phyloP scores from a whole-genome alignment of 2,113 vertebrate species.

The Sterrhoptilus dennistouni region DNA sequence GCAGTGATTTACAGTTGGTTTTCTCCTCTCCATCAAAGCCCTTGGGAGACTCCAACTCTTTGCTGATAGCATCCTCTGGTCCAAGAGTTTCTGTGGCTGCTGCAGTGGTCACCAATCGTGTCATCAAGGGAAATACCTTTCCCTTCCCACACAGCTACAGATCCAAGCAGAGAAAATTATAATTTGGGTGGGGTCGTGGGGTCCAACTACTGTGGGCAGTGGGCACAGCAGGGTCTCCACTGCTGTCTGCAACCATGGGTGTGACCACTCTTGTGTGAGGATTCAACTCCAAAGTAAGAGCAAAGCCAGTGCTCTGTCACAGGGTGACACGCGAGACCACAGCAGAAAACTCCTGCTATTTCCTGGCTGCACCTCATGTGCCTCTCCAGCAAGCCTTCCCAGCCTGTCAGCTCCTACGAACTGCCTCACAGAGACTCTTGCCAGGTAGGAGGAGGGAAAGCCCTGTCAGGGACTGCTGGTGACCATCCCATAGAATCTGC shows the following conservation, averaged over 20 bases:
- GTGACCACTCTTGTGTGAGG: neutral
- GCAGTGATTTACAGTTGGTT: neutral
- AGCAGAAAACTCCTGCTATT: neutral
- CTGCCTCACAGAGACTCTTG: neutral
- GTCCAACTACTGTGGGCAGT: neutral
- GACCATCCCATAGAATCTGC: neutral
- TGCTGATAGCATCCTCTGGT: neutral
- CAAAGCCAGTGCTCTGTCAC: neutral
- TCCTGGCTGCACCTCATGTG: neutral
- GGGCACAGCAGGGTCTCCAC: neutral
- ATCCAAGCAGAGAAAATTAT: neutral
- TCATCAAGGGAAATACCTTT: neutral
- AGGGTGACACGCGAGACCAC: neutral
- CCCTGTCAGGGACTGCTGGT: neutral
- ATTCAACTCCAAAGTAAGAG: neutral
- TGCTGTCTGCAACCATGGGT: neutral
- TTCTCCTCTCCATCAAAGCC: neutral
- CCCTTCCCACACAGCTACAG: neutral
- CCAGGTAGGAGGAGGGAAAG: neutral
- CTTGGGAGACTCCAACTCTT: neutral
- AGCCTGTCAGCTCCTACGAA: neutral
- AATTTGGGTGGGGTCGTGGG: neutral
- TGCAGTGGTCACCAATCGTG: accelerated
- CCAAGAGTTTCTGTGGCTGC: neutral
- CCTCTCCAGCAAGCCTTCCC: neutral